Percentiles rank a stretch among this genome's conserved stretches.
Conservation (phyloP, 2,888 invertebrate genomes). For the Orthonevra nobilis region DNA sequence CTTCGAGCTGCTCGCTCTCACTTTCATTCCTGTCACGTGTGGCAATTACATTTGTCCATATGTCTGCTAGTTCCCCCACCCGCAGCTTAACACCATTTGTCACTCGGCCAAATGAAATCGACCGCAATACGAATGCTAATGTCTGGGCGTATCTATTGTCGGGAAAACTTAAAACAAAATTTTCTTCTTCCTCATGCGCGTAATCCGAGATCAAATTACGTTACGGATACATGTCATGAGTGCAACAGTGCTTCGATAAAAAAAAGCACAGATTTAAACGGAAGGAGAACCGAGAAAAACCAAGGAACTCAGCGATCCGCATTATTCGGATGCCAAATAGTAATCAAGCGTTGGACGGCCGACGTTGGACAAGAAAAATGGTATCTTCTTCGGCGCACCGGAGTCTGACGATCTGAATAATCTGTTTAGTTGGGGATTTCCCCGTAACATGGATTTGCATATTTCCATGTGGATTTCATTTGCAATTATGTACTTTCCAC, state of each 20-base stretch:
- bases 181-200: conserved; percentile 36
- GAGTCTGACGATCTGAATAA: conserved; percentile 37
- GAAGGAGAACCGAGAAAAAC: conserved; percentile 29
- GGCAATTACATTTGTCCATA: conserved; percentile 36
- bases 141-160: conserved; percentile 53
- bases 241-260: neutral
- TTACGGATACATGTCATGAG: conserved; percentile 6
- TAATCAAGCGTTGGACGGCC: conserved; percentile 35
- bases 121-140: conserved; percentile 59
- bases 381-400: conserved; percentile 48
- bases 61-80: neutral
- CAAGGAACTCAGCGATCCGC: conserved; percentile 43
- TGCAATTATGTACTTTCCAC: conserved; percentile 26
- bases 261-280: conserved; percentile 15
- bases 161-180: conserved; percentile 26
- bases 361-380: conserved; percentile 37
- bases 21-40: conserved; percentile 58
- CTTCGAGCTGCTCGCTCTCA: conserved; percentile 3
- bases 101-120: conserved; percentile 64
- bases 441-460: conserved; percentile 20
- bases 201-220: conserved; percentile 33
- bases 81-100: conserved; percentile 41
- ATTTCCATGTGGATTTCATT: neutral
- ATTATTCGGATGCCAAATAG: conserved; percentile 48
- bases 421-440: conserved; percentile 29